phyloP scores from a whole-genome alignment of 2,797 vertebrate species.

The Hippoglossus hippoglossus region DNA sequence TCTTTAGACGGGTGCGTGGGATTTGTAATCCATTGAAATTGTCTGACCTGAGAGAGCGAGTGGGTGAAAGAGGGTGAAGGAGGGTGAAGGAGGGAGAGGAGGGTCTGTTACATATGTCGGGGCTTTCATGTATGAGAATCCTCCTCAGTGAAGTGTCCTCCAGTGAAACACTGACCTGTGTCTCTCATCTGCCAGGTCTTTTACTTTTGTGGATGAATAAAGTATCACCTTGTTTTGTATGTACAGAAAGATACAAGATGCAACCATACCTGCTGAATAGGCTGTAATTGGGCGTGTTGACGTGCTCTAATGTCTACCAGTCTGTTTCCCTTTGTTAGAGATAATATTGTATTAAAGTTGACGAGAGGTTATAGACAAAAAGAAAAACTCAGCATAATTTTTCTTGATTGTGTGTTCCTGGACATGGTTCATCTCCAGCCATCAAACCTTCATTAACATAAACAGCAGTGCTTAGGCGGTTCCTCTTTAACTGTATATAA shows the following conservation, averaged over 20 bases:
- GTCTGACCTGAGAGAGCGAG: too few relatives aligned
- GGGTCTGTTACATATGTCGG: too few relatives aligned
- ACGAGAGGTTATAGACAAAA: constrained; percentile 50
- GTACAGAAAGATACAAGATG: neutral
- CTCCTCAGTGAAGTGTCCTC: constrained; percentile 2
- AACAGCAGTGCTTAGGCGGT: constrained; percentile 54
- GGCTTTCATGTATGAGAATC: neutral
- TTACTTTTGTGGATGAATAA: neutral
- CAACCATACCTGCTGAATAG: neutral
- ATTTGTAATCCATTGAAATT: too few relatives aligned
- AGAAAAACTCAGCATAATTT: constrained; percentile 35
- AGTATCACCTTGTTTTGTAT: neutral
- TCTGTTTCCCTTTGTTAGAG: constrained; percentile 22
- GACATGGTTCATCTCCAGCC: constrained; percentile 49
- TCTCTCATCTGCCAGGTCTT: neutral
- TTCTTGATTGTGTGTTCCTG: constrained; percentile 59
- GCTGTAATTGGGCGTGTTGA: neutral
- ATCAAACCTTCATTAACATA: constrained; percentile 60
- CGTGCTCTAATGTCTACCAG: constrained; percentile 9
- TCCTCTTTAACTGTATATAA: constrained; percentile 29
- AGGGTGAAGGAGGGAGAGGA: too few relatives aligned
- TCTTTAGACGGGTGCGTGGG: too few relatives aligned
- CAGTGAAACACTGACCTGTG: neutral
- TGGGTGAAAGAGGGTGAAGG: too few relatives aligned
- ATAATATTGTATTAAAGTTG: constrained; percentile 35